Evolutionary conservation across 2,888 invertebrate genomes (phyloP).

Genomic region (Dusona sp.): DNA sequence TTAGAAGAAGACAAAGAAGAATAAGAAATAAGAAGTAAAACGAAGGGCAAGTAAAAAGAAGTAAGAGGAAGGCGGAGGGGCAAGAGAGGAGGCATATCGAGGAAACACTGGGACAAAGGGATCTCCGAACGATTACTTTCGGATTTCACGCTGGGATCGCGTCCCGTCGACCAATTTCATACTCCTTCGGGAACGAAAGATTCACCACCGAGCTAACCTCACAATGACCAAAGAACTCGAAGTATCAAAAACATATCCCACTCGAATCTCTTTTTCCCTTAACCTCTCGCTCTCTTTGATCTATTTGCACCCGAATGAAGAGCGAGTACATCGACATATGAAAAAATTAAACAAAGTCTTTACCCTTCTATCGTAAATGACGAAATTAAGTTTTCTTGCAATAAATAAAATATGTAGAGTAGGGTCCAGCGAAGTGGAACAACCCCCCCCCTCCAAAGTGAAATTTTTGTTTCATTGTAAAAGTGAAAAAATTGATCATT

Average conservation of each 20-base stretch:
- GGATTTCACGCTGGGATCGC: conserved; percentile 77
- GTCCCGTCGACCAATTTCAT: conserved; percentile 71
- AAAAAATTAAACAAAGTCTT: not conserved
- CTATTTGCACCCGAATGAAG: not conserved
- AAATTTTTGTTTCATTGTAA: too few relatives aligned
- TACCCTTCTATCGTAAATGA: not conserved
- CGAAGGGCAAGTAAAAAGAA: conserved; percentile 52
- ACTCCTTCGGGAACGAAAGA: conserved; percentile 67
- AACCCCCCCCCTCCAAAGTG: too few relatives aligned
- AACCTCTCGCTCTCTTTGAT: not conserved
- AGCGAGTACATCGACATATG: conserved; percentile 14
- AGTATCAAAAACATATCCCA: conserved; percentile 33
- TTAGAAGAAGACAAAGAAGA: conserved; percentile 59
- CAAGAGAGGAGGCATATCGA: conserved; percentile 68
- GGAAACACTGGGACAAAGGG: conserved; percentile 75
- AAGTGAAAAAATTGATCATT: too few relatives aligned
- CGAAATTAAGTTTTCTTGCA: not conserved
- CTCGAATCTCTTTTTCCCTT: not conserved
- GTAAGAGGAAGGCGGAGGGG: conserved; percentile 54
- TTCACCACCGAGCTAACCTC: conserved; percentile 33
- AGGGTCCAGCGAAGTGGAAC: too few relatives aligned
- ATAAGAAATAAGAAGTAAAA: conserved; percentile 4
- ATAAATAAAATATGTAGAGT: too few relatives aligned
- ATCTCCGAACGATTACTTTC: conserved; percentile 76
- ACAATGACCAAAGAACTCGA: conserved; percentile 65